These are phyloP conservation scores for Sphinx pinastri DNA, from an alignment of 2,888 invertebrate species.

Conservation along the genomic window DNA sequence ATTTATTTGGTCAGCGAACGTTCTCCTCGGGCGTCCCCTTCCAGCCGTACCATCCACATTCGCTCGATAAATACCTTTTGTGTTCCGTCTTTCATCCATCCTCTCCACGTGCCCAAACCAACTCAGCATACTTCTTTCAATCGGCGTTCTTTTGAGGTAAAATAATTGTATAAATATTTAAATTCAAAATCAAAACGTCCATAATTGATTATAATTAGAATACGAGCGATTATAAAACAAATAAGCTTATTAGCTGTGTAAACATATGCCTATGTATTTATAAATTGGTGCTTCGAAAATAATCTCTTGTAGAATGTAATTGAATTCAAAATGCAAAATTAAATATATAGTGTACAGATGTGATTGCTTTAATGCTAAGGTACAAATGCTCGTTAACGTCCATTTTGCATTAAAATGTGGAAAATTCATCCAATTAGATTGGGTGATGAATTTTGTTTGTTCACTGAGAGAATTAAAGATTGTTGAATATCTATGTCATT, in stretches of 20 bases:
- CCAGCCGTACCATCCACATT: too few relatives aligned
- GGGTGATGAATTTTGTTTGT: constrained; percentile 19
- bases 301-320: neutral
- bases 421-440: constrained; percentile 16
- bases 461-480: constrained; percentile 26
- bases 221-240: neutral
- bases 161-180: too few relatives aligned
- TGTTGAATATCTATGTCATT: constrained; percentile 16
- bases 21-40: too few relatives aligned
- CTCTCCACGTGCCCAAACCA: too few relatives aligned
- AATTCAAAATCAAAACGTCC: neutral
- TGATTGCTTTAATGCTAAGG: constrained; percentile 19
- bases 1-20: too few relatives aligned
- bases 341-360: constrained; percentile 8
- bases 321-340: neutral
- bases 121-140: too few relatives aligned
- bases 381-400: constrained; percentile 21
- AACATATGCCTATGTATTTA: constrained; percentile 9
- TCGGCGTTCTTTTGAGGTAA: too few relatives aligned
- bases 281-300: constrained; percentile 9
- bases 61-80: too few relatives aligned
- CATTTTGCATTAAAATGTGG: constrained; percentile 13
- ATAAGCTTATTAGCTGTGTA: neutral
- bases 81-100: too few relatives aligned
- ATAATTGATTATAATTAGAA: neutral